These are phyloP conservation scores for Cyprinodon brontotheroides DNA, from an alignment of 2,113 vertebrate species.

Conservation along the genomic window DNA sequence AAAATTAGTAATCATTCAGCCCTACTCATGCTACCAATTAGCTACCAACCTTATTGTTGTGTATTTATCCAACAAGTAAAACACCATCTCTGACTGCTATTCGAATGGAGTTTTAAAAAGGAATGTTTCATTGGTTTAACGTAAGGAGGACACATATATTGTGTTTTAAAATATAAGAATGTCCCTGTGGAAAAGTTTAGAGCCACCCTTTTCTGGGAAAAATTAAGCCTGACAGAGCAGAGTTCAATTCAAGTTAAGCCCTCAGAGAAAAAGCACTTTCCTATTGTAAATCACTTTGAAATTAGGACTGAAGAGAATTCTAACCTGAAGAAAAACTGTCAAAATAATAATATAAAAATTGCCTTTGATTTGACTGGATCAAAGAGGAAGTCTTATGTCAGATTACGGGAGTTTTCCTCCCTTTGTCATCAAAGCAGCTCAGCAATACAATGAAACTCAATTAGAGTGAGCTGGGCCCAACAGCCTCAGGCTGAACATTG, in stretches of 20 bases:
- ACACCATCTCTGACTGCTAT: slow-evolving; percentile 20
- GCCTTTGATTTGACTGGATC: neutral
- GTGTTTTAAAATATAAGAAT: slow-evolving; percentile 54
- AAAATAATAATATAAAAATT: slow-evolving; percentile 1
- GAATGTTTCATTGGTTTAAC: slow-evolving; percentile 7
- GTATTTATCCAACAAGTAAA: neutral
- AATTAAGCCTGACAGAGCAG: slow-evolving; percentile 17
- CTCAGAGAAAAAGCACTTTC: neutral
- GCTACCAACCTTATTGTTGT: too few relatives aligned
- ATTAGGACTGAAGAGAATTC: neutral
- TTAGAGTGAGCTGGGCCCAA: slow-evolving; percentile 20
- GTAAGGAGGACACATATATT: slow-evolving; percentile 9
- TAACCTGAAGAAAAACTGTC: slow-evolving; percentile 23
- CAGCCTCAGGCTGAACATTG: slow-evolving; percentile 38
- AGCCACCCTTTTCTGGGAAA: slow-evolving; percentile 28
- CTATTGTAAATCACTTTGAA: neutral
- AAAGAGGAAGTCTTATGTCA: neutral
- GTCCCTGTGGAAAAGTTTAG: slow-evolving; percentile 22
- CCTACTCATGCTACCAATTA: too few relatives aligned
- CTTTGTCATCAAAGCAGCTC: slow-evolving; percentile 27
- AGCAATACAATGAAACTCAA: slow-evolving; percentile 35
- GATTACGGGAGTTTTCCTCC: neutral
- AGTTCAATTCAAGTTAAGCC: slow-evolving; percentile 1
- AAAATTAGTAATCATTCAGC: too few relatives aligned
- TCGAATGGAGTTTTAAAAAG: slow-evolving; percentile 16